Base-by-base conservation (phyloP, 2,113 vertebrate species). In the Phaetusa simplex region DNA sequence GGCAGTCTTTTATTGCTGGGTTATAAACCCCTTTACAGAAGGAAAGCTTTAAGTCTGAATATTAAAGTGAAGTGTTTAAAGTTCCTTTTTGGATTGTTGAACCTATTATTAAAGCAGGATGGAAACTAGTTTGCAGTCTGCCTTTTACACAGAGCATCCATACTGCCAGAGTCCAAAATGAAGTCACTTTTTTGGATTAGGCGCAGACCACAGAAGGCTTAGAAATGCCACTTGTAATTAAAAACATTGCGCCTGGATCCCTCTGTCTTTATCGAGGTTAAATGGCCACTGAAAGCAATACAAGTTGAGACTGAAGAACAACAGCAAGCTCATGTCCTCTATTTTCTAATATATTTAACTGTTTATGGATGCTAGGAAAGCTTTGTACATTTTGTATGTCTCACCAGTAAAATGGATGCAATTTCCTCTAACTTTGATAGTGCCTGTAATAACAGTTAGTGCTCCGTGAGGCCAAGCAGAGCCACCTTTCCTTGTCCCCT, bases 11-110 rank as follows among this genome's bases (percentile, higher is more conserved):
- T 96, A 97, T 94, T 91, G 90, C 89, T 36, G 82, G 90, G 80
- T 88, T 97, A 94, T 97, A 95, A 97, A 97, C 95, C 59, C 50
- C 95, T 96, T 90, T 86, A 89, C 95, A 95, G 94, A 97, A 96
- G 91, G 83, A 96, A 97, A 96, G 91, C 82, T 94, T 92, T 95
- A 90, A 86, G 92, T 94, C 74, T 96, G 95, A 97, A 95, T 97
- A 96, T 98, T 97, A 93, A 96, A 96, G 86, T 77, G 73, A 95
- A 95, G 43, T 82, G 89, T 95, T 97, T 96, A 95, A 96, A 94
- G 95, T 88, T 93, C 70, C 70, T 96, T 97, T 98, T 93, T 94
- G 87, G 91, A 96, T 55, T 52, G 21, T 93, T 93, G 90, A 93
- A 73, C 50, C 69, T 96, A 67, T 91, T 86, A 88, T 96, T 95